phyloP scores from a whole-genome alignment of 2,797 vertebrate genomes.

The Aratinga solstitialis region DNA sequence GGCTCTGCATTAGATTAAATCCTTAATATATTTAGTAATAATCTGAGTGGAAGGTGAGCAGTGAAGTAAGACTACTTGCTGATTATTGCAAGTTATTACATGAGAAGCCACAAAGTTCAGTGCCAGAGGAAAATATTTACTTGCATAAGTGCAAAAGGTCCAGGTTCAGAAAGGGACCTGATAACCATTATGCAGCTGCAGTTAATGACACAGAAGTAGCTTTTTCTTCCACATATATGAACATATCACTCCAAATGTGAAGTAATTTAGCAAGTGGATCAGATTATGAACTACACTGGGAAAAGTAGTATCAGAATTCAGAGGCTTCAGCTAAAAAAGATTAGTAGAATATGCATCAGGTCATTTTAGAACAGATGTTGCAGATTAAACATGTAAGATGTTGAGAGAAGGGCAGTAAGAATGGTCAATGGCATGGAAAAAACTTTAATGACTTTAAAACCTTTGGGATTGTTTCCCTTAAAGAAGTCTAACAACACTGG shows the following conservation, averaged over 20 bases:
- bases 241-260: not conserved
- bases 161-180: not conserved
- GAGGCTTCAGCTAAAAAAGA: not conserved
- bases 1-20: not conserved
- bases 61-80: not conserved
- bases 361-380: not conserved
- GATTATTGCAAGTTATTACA: not conserved
- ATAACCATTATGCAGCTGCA: not conserved
- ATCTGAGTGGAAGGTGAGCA: not conserved
- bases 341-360: not conserved
- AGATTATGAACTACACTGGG: not conserved
- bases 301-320: not conserved
- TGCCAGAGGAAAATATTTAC: not conserved
- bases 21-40: not conserved
- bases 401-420: not conserved
- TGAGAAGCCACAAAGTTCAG: not conserved
- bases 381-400: not conserved
- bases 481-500: not conserved
- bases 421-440: not conserved
- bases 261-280: not conserved
- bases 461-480: not conserved
- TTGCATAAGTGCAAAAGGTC: not conserved
- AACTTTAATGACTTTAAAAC: not conserved
- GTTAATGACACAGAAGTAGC: not conserved
- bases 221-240: not conserved